These are phyloP conservation scores for Tetramorium parvispinum DNA, from an alignment of 1,140 invertebrate species.

Conservation along the genomic window DNA sequence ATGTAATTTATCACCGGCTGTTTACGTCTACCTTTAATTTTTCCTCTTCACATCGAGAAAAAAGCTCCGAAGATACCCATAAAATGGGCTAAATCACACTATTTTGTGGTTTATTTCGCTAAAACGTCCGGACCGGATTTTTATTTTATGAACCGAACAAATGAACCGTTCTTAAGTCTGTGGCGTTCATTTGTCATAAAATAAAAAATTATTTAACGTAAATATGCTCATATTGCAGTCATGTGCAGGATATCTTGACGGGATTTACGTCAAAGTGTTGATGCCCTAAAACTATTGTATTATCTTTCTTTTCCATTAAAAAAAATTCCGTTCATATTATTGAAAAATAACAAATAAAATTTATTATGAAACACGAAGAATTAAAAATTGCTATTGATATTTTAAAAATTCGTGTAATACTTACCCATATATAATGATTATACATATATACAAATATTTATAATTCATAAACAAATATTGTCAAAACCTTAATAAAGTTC, in stretches of 20 bases:
- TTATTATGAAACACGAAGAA: neutral
- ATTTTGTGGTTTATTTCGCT: constrained; percentile 24
- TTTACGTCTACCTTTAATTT: constrained; percentile 50
- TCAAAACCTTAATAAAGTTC: neutral
- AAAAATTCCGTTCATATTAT: neutral
- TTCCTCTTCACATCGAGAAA: constrained; percentile 2
- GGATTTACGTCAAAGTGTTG: neutral
- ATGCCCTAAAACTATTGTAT: neutral
- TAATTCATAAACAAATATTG: neutral
- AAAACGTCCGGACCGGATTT: neutral
- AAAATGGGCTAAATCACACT: constrained; percentile 24
- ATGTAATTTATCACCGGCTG: constrained; percentile 45
- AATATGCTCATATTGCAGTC: neutral
- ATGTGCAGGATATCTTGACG: neutral
- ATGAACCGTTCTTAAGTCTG: neutral
- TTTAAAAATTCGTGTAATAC: neutral
- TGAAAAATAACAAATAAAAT: neutral
- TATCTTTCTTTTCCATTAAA: neutral
- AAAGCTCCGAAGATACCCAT: constrained; percentile 6
- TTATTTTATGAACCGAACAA: constrained; percentile 12
- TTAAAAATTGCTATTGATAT: neutral
- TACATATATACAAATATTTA: neutral
- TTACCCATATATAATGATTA: neutral
- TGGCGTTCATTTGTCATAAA: no score
- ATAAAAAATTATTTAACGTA: neutral